Evolutionary conservation across 2,113 vertebrate genomes (phyloP).

Genomic region (Xiphophorus maculatus): DNA sequence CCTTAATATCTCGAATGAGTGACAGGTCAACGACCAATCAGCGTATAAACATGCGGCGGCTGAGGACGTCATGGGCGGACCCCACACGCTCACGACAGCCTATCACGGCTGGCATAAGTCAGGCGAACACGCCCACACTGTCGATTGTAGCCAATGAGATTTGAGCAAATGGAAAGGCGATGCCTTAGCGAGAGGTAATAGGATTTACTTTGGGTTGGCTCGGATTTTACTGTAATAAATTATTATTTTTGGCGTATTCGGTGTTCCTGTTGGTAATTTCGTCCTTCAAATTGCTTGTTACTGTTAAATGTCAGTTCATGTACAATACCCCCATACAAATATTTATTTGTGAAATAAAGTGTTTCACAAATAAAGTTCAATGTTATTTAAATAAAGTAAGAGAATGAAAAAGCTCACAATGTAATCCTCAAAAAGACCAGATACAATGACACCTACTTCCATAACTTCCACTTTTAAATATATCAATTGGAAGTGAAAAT

Average conservation of each 20-base stretch:
- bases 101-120: constrained; percentile 15
- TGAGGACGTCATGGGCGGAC: constrained; percentile 2
- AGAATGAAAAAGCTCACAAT: background rate
- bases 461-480: no score
- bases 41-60: background rate
- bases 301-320: no score
- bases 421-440: no score
- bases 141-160: constrained; percentile 59
- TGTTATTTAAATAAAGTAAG: background rate
- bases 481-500: no score
- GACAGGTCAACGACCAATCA: constrained; percentile 70
- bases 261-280: no score
- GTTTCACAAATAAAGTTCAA: background rate
- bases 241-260: no score
- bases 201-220: background rate
- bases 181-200: background rate
- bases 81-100: background rate
- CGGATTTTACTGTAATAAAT: background rate
- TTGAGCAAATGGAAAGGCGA: constrained; percentile 12
- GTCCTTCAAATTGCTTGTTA: no score
- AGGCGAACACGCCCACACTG: background rate
- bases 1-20: constrained; percentile 57
- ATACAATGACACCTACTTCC: no score
- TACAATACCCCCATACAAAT: no score
- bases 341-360: no score